phyloP scores from a whole-genome alignment of 23 tunicate genomes.

The Clavelina lepadiformis region DNA sequence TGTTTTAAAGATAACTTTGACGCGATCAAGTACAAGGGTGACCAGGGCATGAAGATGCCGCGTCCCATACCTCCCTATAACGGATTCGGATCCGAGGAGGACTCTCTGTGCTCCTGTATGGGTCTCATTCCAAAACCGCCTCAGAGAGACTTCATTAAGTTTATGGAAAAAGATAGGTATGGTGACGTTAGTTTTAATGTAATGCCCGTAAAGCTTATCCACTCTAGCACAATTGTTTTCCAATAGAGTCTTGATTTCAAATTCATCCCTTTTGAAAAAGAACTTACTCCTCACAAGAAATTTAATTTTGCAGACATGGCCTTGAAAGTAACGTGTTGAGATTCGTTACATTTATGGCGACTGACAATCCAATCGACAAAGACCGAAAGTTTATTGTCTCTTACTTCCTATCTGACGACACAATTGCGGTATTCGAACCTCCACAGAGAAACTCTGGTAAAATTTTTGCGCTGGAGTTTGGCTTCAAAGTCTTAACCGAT shows the following conservation, averaged over 20 bases:
- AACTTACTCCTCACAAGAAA: neutral
- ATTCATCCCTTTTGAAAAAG: too few relatives aligned
- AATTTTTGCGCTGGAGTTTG: neutral
- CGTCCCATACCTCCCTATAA: slow-evolving; percentile 94
- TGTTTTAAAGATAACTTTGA: slow-evolving; percentile 65
- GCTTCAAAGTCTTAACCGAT: neutral
- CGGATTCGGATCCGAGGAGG: slow-evolving; percentile 97
- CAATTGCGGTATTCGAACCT: slow-evolving; percentile 90
- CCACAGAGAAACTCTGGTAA: slow-evolving; percentile 97
- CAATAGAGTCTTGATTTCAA: too few relatives aligned
- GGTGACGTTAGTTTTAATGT: neutral
- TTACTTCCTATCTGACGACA: slow-evolving; percentile 94
- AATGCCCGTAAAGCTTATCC: too few relatives aligned
- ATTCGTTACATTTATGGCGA: slow-evolving; percentile 88
- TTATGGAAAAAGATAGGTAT: slow-evolving; percentile 97
- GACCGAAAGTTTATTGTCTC: slow-evolving; percentile 91
- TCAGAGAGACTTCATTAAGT: slow-evolving; percentile 94
- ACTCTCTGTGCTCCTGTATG: slow-evolving; percentile 90
- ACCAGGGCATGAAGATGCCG: slow-evolving; percentile 42
- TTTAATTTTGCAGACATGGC: slow-evolving; percentile 59
- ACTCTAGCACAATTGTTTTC: too few relatives aligned
- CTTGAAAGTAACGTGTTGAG: slow-evolving; percentile 90
- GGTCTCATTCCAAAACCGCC: slow-evolving; percentile 97
- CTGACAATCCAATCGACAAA: slow-evolving; percentile 82
- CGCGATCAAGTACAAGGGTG: slow-evolving; percentile 71